Conservation (phyloP, 2,888 invertebrate genomes). For the Julus scanicus region DNA sequence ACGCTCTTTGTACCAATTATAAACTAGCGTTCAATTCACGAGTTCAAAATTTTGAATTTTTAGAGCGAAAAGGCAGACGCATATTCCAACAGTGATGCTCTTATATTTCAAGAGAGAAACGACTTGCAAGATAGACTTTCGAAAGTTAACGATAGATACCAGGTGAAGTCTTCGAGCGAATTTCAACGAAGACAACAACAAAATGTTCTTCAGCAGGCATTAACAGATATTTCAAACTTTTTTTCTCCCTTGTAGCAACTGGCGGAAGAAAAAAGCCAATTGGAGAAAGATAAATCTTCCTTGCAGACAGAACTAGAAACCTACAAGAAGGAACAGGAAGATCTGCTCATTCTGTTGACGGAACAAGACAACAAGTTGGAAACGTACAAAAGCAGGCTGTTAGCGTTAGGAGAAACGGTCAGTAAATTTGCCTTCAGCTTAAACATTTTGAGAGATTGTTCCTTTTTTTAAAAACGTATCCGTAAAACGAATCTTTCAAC, state of each 20-base stretch:
- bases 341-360: constrained; percentile 85
- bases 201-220: not conserved
- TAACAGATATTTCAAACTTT: not conserved
- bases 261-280: constrained; percentile 55
- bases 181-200: not conserved
- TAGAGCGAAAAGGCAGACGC: not conserved
- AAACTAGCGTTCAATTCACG: too few relatives aligned
- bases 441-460: not conserved
- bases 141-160: constrained; percentile 7
- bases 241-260: constrained; percentile 53
- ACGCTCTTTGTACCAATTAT: too few relatives aligned
- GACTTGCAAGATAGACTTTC: not conserved
- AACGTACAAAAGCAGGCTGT: constrained; percentile 71
- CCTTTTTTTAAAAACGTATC: not conserved
- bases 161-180: not conserved
- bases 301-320: constrained; percentile 71
- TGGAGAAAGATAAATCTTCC: constrained; percentile 55
- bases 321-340: constrained; percentile 90
- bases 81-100: not conserved
- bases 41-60: not conserved
- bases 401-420: constrained; percentile 66
- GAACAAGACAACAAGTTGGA: constrained; percentile 84
- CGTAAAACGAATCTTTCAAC: not conserved
- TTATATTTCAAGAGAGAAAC: not conserved
- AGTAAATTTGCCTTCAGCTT: not conserved